These are phyloP conservation scores for Betta splendens DNA, from an alignment of 2,797 vertebrate genomes.

Conservation along the genomic window DNA sequence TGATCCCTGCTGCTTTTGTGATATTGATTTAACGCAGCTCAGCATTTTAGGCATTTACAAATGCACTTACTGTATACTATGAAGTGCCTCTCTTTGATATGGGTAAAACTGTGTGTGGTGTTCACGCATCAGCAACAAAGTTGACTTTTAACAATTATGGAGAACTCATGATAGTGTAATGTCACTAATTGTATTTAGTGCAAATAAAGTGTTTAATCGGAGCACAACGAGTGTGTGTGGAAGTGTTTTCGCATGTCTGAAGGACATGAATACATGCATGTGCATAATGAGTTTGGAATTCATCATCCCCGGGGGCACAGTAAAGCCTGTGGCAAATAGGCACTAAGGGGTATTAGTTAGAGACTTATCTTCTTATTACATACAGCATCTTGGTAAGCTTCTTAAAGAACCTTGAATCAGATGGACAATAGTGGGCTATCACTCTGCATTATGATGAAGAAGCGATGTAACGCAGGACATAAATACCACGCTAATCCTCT, in stretches of 20 bases:
- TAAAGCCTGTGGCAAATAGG: slow-evolving; percentile 61
- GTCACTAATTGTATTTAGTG: slow-evolving; percentile 25
- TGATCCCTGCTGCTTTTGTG: slow-evolving; percentile 70
- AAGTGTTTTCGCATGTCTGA: slow-evolving; percentile 24
- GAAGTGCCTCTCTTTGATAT: slow-evolving; percentile 38
- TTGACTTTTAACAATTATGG: slow-evolving; percentile 32
- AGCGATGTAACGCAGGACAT: slow-evolving; percentile 43
- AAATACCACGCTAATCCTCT: slow-evolving; percentile 61
- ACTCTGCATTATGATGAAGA: slow-evolving; percentile 59
- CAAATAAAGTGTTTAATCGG: neutral
- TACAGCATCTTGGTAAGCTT: slow-evolving; percentile 71
- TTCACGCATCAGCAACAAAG: slow-evolving; percentile 26
- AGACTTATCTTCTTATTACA: slow-evolving; percentile 73
- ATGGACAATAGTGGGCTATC: slow-evolving; percentile 66
- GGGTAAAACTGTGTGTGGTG: slow-evolving; percentile 4
- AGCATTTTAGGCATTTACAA: slow-evolving; percentile 57
- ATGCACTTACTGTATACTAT: slow-evolving; percentile 56
- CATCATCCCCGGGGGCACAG: slow-evolving; percentile 33
- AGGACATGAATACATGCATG: slow-evolving; percentile 44
- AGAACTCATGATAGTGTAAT: slow-evolving; percentile 42
- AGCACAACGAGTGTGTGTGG: slow-evolving; percentile 1
- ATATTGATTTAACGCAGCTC: slow-evolving; percentile 78
- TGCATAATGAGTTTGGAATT: slow-evolving; percentile 56
- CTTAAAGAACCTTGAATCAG: slow-evolving; percentile 70
- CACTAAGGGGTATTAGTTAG: slow-evolving; percentile 63